phyloP scores from a whole-genome alignment of 2,797 vertebrate species.

The Craterocephalus amniculus region DNA sequence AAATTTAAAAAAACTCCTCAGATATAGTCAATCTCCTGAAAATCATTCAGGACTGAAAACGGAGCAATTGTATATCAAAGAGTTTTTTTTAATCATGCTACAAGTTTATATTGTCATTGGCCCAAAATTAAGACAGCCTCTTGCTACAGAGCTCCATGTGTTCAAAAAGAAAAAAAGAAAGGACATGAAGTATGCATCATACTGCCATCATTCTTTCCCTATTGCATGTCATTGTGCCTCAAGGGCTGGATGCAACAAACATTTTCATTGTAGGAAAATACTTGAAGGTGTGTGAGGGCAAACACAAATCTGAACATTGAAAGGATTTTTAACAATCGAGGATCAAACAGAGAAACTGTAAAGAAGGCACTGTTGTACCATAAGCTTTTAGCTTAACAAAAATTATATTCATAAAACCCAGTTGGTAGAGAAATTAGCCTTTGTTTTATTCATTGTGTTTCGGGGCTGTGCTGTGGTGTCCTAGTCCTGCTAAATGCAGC shows the following conservation, averaged over 20 bases:
- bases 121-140: conserved; percentile 47
- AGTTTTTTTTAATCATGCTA: conserved; percentile 62
- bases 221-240: conserved; percentile 14
- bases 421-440: not conserved
- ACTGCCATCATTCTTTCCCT: conserved; percentile 48
- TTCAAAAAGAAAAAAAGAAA: conserved; percentile 42
- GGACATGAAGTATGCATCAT: conserved; percentile 31
- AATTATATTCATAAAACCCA: not conserved
- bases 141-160: conserved; percentile 39
- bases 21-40: conserved; percentile 28
- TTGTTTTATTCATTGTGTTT: not conserved
- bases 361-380: not conserved
- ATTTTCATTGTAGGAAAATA: conserved; percentile 78
- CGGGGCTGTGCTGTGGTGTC: not conserved
- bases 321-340: conserved; percentile 70
- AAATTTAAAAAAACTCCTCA: too few species aligned
- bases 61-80: conserved; percentile 50
- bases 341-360: conserved; percentile 9
- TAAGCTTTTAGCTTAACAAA: not conserved
- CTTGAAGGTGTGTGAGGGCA: conserved; percentile 68
- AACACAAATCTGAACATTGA: conserved; percentile 80
- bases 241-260: conserved; percentile 62
- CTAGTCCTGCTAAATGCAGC: not conserved
- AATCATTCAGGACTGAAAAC: conserved; percentile 29
- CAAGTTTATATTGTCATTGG: conserved; percentile 46